Percentiles rank a stretch among this genome's conserved stretches.
Conservation (phyloP, 2,797 vertebrate species). For the Champsocephalus gunnari region DNA sequence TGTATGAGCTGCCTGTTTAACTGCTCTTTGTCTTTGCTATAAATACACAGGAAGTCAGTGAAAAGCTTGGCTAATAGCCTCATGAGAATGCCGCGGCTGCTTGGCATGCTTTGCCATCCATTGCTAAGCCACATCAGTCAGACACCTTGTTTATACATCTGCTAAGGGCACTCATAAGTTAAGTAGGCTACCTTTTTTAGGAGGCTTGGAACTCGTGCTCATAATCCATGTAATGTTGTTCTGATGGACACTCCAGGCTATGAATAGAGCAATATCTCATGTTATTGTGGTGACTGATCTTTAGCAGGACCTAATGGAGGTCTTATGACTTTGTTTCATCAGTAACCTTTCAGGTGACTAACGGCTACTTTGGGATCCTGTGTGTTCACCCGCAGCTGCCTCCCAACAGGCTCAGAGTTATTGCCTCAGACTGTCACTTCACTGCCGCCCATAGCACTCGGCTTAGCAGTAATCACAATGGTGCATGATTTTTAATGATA, state of each 20-base stretch:
- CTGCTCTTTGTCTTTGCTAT: conserved; percentile 66
- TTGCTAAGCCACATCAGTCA: conserved; percentile 74
- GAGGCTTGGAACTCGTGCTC: conserved; percentile 23
- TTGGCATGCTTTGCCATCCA: conserved; percentile 64
- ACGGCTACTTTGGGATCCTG: conserved; percentile 74
- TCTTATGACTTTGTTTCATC: conserved; percentile 72
- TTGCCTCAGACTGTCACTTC: conserved; percentile 53
- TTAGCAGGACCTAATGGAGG: conserved; percentile 51
- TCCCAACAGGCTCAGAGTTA: conserved; percentile 33
- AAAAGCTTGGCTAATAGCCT: conserved; percentile 78
- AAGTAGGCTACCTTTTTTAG: conserved; percentile 65
- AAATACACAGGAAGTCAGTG: conserved; percentile 77
- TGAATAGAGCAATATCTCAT: conserved; percentile 71
- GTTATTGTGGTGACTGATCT: conserved; percentile 56
- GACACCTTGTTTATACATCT: conserved; percentile 82
- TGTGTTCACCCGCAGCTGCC: conserved; percentile 55
- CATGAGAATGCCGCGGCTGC: conserved; percentile 69
- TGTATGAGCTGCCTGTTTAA: conserved; percentile 44
- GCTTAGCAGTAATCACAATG: conserved; percentile 36
- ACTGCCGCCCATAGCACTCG: conserved; percentile 45
- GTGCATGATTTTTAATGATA: conserved; percentile 35
- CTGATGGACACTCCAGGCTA: conserved; percentile 46
- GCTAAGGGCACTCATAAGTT: conserved; percentile 61
- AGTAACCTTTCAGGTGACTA: conserved; percentile 61
- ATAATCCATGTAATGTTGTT: conserved; percentile 35